Base-by-base conservation (phyloP, 2,888 invertebrate species). In the Operophtera brumata region DNA sequence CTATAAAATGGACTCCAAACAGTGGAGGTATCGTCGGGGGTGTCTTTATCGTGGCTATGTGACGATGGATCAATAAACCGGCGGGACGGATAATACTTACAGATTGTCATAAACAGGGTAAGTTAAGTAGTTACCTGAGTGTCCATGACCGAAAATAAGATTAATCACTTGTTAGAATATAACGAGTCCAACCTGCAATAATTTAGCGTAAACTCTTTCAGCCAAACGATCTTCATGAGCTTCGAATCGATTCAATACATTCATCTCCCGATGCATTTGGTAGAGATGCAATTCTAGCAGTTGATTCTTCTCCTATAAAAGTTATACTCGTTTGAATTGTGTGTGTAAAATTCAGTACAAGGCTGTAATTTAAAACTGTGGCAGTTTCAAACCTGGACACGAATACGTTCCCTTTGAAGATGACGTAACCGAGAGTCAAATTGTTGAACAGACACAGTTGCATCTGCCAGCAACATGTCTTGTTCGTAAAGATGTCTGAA, bases 171-270 rank as follows among this genome's bases (percentile, higher is more conserved):
- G n/a, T n/a, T n/a, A n/a, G n/a, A n/a, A n/a, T n/a, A n/a, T n/a
- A n/a, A n/a, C n/a, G n/a, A n/a, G n/a, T 57, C 28, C 1, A 42
- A 91, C 91, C 64, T 91, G 91, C 70, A 80, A 86, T 57, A 91
- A 73, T 57, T 92, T 93, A 0, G 75, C 81, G 53, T 92, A 91
- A 10, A 94, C 92, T 77, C 91, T 91, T 54, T 91, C 91, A 14
- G 91, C 87, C 9, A 96, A 80, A 41, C 85, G 75, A 61, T 93
- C 92, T 78, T 96, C 96, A 34, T 92, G 91, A 2, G 92, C 88
- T 73, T 96, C 95, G 67, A 93, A 95, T 37, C 94, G 92, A 67
- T 93, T 94, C 9, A 96, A 77, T 12, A 96, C 93, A 42, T 93
- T 90, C 71, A 96, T 86, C 76, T 96, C 96, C 74, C 95, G 93